Evolutionary conservation across 2,888 invertebrate species (phyloP).

Genomic region (Latrodectus hesperus): DNA sequence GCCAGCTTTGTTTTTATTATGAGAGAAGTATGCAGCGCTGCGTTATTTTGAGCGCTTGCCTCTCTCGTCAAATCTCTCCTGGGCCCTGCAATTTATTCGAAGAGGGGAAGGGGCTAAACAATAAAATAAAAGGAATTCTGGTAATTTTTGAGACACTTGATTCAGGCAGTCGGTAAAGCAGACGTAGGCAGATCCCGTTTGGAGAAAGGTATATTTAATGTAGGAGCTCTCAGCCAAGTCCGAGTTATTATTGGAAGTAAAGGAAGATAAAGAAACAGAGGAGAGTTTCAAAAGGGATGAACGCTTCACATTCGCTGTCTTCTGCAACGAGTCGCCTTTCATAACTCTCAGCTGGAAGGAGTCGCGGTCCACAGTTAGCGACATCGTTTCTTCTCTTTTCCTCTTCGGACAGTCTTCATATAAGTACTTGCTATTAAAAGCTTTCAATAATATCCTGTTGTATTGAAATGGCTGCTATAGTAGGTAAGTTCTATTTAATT

Average conservation of each 20-base stretch:
- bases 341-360: conserved; percentile 20
- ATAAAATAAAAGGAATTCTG: conserved; percentile 57
- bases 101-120: conserved; percentile 18
- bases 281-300: conserved; percentile 11
- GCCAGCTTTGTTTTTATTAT: conserved; percentile 54
- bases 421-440: not conserved
- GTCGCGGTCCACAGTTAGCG: not conserved
- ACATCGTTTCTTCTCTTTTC: conserved; percentile 3
- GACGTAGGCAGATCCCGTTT: not conserved
- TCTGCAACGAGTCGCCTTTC: conserved; percentile 1
- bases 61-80: conserved; percentile 48
- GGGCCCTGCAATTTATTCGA: conserved; percentile 10
- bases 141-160: conserved; percentile 7
- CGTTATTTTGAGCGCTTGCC: conserved; percentile 46
- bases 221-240: conserved; percentile 43
- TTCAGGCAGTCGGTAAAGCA: not conserved
- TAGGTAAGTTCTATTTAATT: conserved; percentile 33
- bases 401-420: conserved; percentile 3
- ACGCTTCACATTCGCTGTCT: conserved; percentile 9
- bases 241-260: conserved; percentile 65
- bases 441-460: not conserved
- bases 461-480: conserved; percentile 29
- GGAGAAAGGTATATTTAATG: conserved; percentile 56
- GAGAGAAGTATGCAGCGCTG: conserved; percentile 32
- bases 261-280: conserved; percentile 24